Conservation (phyloP, 2,797 vertebrate genomes). For the Eurystomus glaucurus region DNA sequence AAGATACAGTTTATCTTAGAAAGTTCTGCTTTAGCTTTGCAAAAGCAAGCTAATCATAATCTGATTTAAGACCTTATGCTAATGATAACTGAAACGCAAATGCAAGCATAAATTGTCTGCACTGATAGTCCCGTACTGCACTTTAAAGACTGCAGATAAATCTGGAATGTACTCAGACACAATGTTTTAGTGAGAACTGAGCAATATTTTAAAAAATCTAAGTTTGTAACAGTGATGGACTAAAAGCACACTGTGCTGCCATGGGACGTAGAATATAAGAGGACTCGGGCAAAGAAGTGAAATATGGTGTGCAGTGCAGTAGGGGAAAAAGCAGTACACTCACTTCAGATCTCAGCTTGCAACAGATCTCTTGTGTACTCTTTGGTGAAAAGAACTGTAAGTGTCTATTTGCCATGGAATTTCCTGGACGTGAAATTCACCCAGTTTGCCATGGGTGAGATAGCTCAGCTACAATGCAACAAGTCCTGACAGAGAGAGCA, state of each 20-base stretch:
- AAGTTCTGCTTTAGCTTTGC: constrained; percentile 78
- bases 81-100: constrained; percentile 79
- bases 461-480: background rate
- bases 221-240: constrained; percentile 30
- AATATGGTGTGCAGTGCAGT: background rate
- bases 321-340: background rate
- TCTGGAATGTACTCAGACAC: constrained; percentile 59
- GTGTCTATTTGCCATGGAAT: background rate
- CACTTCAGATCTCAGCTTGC: background rate
- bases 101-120: constrained; percentile 73
- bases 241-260: background rate
- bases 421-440: background rate
- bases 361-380: background rate
- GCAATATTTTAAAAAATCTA: background rate
- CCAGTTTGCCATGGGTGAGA: background rate
- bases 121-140: constrained; percentile 64
- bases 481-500: background rate
- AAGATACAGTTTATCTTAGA: constrained; percentile 78
- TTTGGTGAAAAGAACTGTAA: background rate
- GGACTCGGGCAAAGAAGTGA: background rate
- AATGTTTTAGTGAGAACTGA: constrained; percentile 65
- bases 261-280: background rate
- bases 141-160: constrained; percentile 71
- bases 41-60: constrained; percentile 79
- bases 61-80: constrained; percentile 80